Evolutionary conservation across 2,113 vertebrate species (phyloP).

Genomic region (Calidris pugnax): DNA sequence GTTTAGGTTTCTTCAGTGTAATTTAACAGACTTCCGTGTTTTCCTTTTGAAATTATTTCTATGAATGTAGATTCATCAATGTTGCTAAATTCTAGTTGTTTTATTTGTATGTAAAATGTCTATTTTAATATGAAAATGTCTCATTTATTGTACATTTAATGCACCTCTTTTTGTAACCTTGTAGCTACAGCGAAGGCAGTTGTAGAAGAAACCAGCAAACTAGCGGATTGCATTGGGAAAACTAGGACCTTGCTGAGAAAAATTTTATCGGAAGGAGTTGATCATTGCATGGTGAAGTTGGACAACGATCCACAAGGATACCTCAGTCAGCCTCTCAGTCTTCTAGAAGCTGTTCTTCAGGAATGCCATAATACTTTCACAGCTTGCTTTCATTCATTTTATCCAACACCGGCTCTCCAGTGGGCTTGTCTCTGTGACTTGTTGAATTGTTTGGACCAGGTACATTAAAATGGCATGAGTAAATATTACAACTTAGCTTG

Average conservation of each 20-base stretch:
- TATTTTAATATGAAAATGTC: neutral
- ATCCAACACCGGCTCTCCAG: slow-evolving; percentile 94
- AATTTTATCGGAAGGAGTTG: slow-evolving; percentile 96
- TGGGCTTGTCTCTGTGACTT: slow-evolving; percentile 98
- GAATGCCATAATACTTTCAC: slow-evolving; percentile 99
- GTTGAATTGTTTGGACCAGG: slow-evolving; percentile 97
- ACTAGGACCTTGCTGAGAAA: slow-evolving; percentile 95
- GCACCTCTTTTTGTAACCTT: neutral
- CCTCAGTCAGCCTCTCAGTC: slow-evolving; percentile 91
- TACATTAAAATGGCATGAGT: slow-evolving; percentile 38
- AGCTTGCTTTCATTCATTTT: slow-evolving; percentile 97
- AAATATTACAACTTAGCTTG: neutral
- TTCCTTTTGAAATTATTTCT: neutral
- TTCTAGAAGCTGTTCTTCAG: slow-evolving; percentile 95
- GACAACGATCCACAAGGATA: slow-evolving; percentile 98
- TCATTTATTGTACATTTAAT: neutral
- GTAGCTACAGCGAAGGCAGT: slow-evolving; percentile 91
- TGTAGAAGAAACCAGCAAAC: slow-evolving; percentile 96
- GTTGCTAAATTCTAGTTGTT: neutral
- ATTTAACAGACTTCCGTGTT: neutral
- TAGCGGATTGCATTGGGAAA: slow-evolving; percentile 97
- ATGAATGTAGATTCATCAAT: neutral
- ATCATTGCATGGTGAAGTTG: slow-evolving; percentile 94
- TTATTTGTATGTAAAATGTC: neutral
- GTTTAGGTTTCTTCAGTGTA: neutral